Evolutionary conservation across 2,797 vertebrate genomes (phyloP).

Genomic region (Hippopotamyrus pictus): DNA sequence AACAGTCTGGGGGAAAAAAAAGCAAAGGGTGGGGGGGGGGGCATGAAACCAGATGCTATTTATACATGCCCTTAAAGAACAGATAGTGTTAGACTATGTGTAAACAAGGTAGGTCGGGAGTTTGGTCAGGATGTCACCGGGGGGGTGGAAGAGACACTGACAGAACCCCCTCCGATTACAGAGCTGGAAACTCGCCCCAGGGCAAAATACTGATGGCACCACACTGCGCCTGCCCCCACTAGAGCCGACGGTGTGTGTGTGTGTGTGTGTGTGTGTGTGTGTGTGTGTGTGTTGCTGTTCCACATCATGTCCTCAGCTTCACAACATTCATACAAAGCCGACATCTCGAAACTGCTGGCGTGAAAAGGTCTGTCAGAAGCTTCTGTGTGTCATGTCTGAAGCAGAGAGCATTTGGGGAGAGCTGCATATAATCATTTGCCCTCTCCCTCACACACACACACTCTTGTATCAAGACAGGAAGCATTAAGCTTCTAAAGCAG

Average conservation of each 20-base stretch:
- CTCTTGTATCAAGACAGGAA: neutral
- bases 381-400: neutral
- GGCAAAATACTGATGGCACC: neutral
- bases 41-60: constrained; percentile 3
- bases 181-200: neutral
- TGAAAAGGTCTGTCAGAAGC: neutral
- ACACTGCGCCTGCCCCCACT: too few relatives aligned
- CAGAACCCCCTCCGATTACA: neutral
- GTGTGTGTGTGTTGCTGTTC: neutral
- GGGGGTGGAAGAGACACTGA: neutral
- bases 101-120: neutral
- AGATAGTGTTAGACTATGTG: neutral
- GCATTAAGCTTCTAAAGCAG: neutral
- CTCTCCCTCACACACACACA: neutral
- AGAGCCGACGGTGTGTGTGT: too few relatives aligned
- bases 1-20: neutral
- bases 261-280: too few relatives aligned
- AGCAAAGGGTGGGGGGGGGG: neutral
- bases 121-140: neutral
- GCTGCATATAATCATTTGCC: neutral
- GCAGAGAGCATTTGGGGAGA: neutral
- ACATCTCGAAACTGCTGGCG: neutral
- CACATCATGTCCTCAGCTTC: neutral
- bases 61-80: neutral
- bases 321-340: neutral